Base-by-base conservation (phyloP, 1,140 invertebrate genomes). In the Phenacoccus solenopsis region DNA sequence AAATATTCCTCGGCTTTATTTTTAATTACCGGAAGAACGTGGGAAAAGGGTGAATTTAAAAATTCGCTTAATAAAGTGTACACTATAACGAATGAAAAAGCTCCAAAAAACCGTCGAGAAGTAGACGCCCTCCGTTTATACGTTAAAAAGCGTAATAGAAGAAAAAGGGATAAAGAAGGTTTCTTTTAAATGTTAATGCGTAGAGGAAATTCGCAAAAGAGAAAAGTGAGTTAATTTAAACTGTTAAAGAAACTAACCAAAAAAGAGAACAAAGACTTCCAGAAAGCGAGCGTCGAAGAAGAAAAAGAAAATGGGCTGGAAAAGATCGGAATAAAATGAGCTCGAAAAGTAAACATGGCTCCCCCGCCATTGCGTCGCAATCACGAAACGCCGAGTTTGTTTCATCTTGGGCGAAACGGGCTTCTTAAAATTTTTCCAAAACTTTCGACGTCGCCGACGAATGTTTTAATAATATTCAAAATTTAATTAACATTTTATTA, bases 81-180 rank as follows among this genome's bases (percentile, higher is more conserved):
- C 68, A 71, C 70, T 71, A 57, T 71, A 16, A n/a, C 38, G 38
- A 71, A 71, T 71, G 70, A 71, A 71, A 71, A 67, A 67, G 68
- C 67, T 21, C 70, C 59, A 56, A 69, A 49, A 49, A 49, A 10
- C 20, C 38, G 38, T 2, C 3, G 13, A 32, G 13, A 49, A n/a
- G 38, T 49, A 49, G 38, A 49, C 38, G 38, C 38, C 38, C 38
- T 49, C 38, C 38, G 38, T 49, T 49, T 49, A 49, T 5, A 32
- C 30, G 30, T 32, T 32, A 32, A 32, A n/a, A n/a, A 49, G 38
- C 38, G 16, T 49, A 49, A 49, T 49, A 25, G 59, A 64, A 64
- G 25, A 24, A 64, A 64, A 10, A 64, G 59, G 9, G 21, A 25
- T 64, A 64, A 64, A 64, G 25, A 24, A 27, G 25, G 59, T 64